Conservation (phyloP, 2,888 invertebrate species). For the Nebria salina region DNA sequence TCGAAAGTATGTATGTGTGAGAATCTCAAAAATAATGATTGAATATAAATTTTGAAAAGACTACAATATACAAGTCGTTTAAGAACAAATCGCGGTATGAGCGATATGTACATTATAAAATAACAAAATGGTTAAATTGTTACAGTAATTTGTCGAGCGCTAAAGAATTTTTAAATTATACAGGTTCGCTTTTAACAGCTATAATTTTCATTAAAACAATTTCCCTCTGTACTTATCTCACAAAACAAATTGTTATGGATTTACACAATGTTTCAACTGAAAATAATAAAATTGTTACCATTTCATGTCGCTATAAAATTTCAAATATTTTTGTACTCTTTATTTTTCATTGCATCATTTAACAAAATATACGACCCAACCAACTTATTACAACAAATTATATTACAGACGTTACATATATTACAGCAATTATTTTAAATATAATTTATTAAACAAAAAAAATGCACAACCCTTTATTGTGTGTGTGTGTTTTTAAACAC, state of each 20-base stretch:
- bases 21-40: too few species aligned
- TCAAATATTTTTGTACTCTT: neutral
- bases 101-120: neutral
- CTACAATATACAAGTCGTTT: too few species aligned
- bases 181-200: neutral
- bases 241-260: slow-evolving; percentile 9
- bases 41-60: too few species aligned
- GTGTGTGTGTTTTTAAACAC: neutral
- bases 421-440: too few species aligned
- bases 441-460: too few species aligned
- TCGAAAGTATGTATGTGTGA: too few species aligned
- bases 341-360: neutral
- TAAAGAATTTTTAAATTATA: slow-evolving; percentile 8
- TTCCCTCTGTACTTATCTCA: neutral
- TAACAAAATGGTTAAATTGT: neutral
- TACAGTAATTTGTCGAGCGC: neutral
- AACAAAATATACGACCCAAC: neutral
- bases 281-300: neutral
- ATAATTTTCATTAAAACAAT: slow-evolving; percentile 19
- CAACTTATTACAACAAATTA: too few species aligned
- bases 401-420: too few species aligned
- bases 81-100: too few species aligned
- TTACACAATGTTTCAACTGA: neutral
- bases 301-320: neutral
- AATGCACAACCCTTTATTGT: too few species aligned